Conservation (phyloP, 2,113 vertebrate genomes). For the Cichladusa arquata region DNA sequence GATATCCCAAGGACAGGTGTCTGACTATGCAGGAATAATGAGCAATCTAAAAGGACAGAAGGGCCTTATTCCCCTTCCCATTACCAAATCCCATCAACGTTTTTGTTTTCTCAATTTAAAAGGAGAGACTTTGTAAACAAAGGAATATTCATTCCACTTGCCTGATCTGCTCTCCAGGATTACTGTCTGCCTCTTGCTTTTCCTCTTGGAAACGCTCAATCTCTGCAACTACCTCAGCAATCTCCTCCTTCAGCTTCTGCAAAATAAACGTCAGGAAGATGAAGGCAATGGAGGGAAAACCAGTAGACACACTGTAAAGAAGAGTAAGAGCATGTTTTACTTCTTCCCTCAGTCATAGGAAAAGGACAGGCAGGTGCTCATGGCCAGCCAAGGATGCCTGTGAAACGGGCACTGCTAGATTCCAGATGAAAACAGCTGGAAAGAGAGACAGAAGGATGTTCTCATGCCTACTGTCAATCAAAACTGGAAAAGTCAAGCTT, state of each 20-base stretch:
- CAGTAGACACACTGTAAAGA: background rate
- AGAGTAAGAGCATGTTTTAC: background rate
- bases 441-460: background rate
- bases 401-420: background rate
- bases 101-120: background rate
- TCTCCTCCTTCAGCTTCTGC: conserved; percentile 88
- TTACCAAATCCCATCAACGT: background rate
- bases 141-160: background rate
- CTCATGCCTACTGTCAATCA: background rate
- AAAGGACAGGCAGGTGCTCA: background rate
- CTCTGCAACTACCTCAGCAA: conserved; percentile 84
- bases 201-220: conserved; percentile 88
- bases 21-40: background rate
- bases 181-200: conserved; percentile 68
- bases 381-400: background rate
- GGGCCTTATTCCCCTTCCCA: background rate
- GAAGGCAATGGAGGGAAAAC: background rate
- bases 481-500: background rate
- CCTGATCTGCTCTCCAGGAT: background rate
- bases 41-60: background rate
- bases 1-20: background rate
- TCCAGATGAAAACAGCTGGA: background rate
- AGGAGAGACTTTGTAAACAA: background rate
- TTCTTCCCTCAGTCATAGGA: background rate
- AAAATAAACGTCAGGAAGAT: background rate